phyloP scores from a whole-genome alignment of 2,888 invertebrate species.

The Stegana nigrithorax region DNA sequence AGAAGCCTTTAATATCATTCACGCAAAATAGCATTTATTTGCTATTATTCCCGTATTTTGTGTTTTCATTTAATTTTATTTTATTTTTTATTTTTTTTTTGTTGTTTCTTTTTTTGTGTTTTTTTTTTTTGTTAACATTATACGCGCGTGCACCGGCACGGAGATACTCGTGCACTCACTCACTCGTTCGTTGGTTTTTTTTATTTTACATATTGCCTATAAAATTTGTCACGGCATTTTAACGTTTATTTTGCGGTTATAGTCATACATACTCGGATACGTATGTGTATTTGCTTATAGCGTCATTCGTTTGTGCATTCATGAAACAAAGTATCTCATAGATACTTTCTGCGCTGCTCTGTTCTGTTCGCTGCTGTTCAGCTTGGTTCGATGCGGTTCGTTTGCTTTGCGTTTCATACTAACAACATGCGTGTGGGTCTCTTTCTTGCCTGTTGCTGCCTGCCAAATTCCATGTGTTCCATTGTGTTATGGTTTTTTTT shows the following conservation, averaged over 20 bases:
- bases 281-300: too few species aligned
- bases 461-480: slow-evolving; percentile 26
- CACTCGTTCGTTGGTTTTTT: slow-evolving; percentile 27
- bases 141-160: too few species aligned
- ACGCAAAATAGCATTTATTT: slow-evolving; percentile 27
- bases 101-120: not conserved
- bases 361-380: not conserved
- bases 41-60: too few species aligned
- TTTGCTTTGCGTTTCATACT: not conserved
- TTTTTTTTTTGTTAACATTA: not conserved
- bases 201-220: slow-evolving; percentile 24
- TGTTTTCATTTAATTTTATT: not conserved
- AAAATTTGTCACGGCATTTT: slow-evolving; percentile 30
- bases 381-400: not conserved
- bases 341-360: slow-evolving; percentile 14
- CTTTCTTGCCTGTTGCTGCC: not conserved
- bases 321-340: slow-evolving; percentile 26
- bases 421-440: too few species aligned
- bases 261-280: slow-evolving; percentile 5
- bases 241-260: slow-evolving; percentile 39
- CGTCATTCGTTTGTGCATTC: too few species aligned
- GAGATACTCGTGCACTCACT: too few species aligned
- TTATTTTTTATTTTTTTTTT: slow-evolving; percentile 12
- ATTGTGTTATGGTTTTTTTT: slow-evolving; percentile 3
- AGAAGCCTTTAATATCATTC: slow-evolving; percentile 29